Conservation (phyloP, 2,888 invertebrate genomes). For the Stegana nigrithorax region DNA sequence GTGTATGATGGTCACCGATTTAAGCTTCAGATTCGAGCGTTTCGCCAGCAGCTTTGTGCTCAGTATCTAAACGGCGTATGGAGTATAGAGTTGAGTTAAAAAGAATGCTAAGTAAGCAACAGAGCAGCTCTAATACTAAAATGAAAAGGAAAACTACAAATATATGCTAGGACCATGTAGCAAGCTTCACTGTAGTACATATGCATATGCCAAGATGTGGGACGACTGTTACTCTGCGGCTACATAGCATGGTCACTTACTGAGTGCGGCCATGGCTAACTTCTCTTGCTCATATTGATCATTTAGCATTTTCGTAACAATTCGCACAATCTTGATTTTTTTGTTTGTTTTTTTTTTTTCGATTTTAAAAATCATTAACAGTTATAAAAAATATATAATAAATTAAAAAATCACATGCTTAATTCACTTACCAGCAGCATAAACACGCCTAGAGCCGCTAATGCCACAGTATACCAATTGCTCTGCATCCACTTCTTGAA, state of each 20-base stretch:
- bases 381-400: too few species aligned
- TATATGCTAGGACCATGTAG: background rate
- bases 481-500: constrained; percentile 88
- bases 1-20: constrained; percentile 90
- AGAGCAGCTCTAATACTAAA: background rate
- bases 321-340: constrained; percentile 50
- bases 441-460: constrained; percentile 80
- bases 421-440: constrained; percentile 83
- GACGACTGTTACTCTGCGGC: too few species aligned
- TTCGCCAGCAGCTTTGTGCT: constrained; percentile 86
- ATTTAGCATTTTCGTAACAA: constrained; percentile 53
- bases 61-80: constrained; percentile 74
- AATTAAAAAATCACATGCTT: too few species aligned
- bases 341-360: constrained; percentile 29
- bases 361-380: constrained; percentile 2
- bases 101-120: background rate
- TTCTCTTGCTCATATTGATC: constrained; percentile 60
- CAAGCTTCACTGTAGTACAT: background rate
- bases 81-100: background rate
- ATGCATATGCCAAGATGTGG: too few species aligned
- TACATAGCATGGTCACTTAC: too few species aligned
- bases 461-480: constrained; percentile 91
- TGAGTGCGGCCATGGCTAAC: constrained; percentile 23
- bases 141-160: background rate
- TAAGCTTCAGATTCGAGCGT: constrained; percentile 82